phyloP scores from a whole-genome alignment of 2,888 invertebrate genomes.

The Dryocosmus kuriphilus region DNA sequence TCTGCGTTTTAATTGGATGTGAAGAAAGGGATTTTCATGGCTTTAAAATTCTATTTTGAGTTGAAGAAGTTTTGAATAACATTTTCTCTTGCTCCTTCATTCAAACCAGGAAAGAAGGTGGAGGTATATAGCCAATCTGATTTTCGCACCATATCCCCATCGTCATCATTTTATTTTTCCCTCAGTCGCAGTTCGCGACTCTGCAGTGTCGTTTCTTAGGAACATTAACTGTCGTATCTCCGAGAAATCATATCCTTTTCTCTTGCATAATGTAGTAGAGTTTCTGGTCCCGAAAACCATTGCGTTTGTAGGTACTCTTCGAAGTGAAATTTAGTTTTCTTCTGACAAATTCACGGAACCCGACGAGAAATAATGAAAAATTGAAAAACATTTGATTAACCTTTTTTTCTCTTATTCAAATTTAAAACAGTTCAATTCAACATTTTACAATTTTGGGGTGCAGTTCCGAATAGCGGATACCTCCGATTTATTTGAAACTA shows the following conservation, averaged over 20 bases:
- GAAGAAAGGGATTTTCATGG: background rate
- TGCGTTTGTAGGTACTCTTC: conserved; percentile 28
- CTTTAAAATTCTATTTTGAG: background rate
- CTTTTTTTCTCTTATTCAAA: background rate
- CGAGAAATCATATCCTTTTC: conserved; percentile 36
- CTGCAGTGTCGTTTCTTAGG: conserved; percentile 27
- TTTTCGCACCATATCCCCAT: background rate
- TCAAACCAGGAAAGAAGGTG: background rate
- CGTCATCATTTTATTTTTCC: conserved; percentile 32
- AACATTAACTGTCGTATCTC: conserved; percentile 36
- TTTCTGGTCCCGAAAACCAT: conserved; percentile 29
- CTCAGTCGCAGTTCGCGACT: background rate
- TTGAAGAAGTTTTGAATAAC: conserved; percentile 23
- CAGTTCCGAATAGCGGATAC: no score
- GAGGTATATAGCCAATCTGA: conserved; percentile 5
- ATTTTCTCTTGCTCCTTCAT: background rate
- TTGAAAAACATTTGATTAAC: background rate
- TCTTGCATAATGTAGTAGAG: conserved; percentile 30
- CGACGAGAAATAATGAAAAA: background rate
- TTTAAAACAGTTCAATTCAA: no score
- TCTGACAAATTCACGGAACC: background rate
- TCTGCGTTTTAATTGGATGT: background rate
- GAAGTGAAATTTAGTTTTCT: conserved; percentile 10
- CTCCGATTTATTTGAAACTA: no score
- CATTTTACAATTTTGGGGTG: no score